Base-by-base conservation (phyloP, 2,113 vertebrate genomes). In the Syngnathoides biaculeatus region DNA sequence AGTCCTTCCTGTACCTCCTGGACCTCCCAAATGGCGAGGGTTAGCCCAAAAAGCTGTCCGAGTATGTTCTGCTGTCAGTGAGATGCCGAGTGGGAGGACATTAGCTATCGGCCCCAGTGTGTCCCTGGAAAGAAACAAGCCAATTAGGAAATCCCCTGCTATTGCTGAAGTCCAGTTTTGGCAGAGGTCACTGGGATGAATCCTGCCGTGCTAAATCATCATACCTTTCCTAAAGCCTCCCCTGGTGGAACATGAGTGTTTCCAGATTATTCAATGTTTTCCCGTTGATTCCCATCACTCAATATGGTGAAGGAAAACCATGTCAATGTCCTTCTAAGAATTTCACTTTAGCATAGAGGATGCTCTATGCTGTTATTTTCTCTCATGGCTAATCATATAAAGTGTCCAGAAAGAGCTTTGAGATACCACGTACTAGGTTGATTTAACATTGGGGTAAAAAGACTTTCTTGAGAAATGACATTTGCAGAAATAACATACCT, bases 51-150 rank as follows among this genome's bases (percentile, higher is more conserved):
- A 89, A 85, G 68, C 84, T 84, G 84, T 85, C 85, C 86, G 77
- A 79, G 82, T 81, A 68, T 84, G 84, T 84, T 82, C 81, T 45
- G 67, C 79, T 86, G 87, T 87, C 88, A 87, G 86, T 26, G 81
- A 84, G 86, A 87, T 80, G 84, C 80, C 82, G 82, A 82, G 79
- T 80, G 85, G 88, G 84, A 90, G 87, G 72, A 69, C 82, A 87
- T 89, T 89, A 88, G 85, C 84, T 86, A 86, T 85, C 81, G 79
- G 86, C 87, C 88, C 81, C 73, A 60, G 82, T 78, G 82, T 86
- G 88, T 89, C 88, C 88, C 86, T 88, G 89, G 91, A 88, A 91
- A 89, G 87, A 86, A 90, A 90, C 84, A 87, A 89, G 88, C 89
- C 90, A 91, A 91, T 92, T 92, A 92, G 88, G 80, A 82, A 80